Evolutionary conservation across 1,140 invertebrate species (phyloP).

Genomic region (Hermatobates lingyangjiaoensis): DNA sequence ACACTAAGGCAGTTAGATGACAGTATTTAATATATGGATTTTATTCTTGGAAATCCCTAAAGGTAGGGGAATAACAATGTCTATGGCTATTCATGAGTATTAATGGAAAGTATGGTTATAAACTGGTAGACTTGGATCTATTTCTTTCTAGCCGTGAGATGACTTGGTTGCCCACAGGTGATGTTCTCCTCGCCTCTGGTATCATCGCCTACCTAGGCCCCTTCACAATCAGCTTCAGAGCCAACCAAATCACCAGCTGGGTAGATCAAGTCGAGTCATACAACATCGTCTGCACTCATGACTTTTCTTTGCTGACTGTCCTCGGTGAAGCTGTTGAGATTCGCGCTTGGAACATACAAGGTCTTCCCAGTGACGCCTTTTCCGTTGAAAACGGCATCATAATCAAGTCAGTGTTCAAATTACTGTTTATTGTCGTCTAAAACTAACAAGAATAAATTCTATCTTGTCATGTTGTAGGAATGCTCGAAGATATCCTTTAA

Average conservation of each 20-base stretch:
- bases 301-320: constrained; percentile 52
- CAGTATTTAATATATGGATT: too few relatives aligned
- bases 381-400: constrained; percentile 88
- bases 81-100: too few relatives aligned
- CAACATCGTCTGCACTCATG: constrained; percentile 51
- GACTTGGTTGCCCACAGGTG: too few relatives aligned
- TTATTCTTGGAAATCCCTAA: too few relatives aligned
- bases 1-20: too few relatives aligned
- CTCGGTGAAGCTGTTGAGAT: constrained; percentile 75
- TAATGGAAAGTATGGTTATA: too few relatives aligned
- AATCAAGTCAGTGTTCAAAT: constrained; percentile 35
- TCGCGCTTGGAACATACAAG: constrained; percentile 78
- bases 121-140: too few relatives aligned
- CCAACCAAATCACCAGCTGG: constrained; percentile 53
- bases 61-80: too few relatives aligned
- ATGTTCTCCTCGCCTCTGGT: constrained; percentile 70
- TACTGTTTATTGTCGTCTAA: background rate
- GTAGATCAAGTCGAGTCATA: constrained; percentile 38
- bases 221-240: constrained; percentile 60
- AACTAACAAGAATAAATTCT: background rate
- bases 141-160: too few relatives aligned
- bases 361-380: constrained; percentile 71
- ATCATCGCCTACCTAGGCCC: constrained; percentile 81
- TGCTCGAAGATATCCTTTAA: constrained; percentile 68
- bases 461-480: constrained; percentile 30